phyloP scores from a whole-genome alignment of 2,113 vertebrate genomes.

The Rhea pennata region DNA sequence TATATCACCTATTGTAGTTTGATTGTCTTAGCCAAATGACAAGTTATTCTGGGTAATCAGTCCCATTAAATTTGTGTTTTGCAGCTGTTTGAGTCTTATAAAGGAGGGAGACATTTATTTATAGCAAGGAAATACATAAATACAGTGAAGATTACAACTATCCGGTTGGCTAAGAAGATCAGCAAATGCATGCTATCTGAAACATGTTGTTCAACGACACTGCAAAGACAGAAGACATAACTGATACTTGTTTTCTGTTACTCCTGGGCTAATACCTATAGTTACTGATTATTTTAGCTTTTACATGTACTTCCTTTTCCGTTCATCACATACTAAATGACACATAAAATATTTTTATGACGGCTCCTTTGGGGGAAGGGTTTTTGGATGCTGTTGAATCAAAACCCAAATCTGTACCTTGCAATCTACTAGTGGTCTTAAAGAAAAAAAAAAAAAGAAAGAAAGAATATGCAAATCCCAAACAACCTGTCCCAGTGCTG shows the following conservation, averaged over 20 bases:
- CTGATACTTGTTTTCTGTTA: neutral
- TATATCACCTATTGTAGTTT: neutral
- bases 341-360: neutral
- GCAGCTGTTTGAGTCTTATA: neutral
- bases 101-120: neutral
- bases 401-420: neutral
- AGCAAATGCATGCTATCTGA: neutral
- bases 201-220: neutral
- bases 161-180: neutral
- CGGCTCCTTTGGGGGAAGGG: neutral
- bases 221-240: neutral
- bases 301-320: neutral
- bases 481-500: neutral
- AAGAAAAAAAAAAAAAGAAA: neutral
- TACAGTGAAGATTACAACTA: neutral
- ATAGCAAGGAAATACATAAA: neutral
- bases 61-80: neutral
- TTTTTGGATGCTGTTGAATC: neutral
- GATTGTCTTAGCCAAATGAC: neutral
- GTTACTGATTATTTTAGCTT: neutral
- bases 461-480: neutral
- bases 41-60: neutral
- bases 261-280: neutral
- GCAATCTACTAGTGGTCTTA: neutral
- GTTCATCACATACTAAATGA: neutral